Evolutionary conservation across 2,113 vertebrate genomes (phyloP).

Genomic region (Perca fluviatilis): DNA sequence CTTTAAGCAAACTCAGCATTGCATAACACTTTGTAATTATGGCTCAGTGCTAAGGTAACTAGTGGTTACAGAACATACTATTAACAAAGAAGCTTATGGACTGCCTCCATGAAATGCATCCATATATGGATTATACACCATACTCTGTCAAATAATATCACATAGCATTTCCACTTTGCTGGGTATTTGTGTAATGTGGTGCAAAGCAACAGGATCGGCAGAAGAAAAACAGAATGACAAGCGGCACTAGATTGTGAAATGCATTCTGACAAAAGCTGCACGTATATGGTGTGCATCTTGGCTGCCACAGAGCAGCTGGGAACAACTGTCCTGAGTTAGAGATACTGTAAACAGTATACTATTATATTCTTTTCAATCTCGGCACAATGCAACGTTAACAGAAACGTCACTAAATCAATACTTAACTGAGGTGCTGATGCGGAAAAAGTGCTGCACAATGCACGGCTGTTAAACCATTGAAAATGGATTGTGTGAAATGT

Average conservation of each 20-base stretch:
- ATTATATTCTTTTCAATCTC: conserved; percentile 30
- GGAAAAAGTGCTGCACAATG: conserved; percentile 16
- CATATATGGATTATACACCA: conserved; percentile 29
- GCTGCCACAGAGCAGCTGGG: conserved; percentile 43
- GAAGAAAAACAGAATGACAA: conserved; percentile 37
- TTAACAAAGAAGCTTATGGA: conserved; percentile 13
- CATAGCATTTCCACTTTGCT: conserved; percentile 42
- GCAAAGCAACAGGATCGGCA: conserved; percentile 36
- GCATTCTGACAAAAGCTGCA: conserved; percentile 53
- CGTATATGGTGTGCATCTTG: conserved; percentile 31
- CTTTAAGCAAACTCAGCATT: not conserved
- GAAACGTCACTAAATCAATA: conserved; percentile 42
- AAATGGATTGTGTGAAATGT: conserved; percentile 12
- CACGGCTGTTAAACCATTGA: not conserved
- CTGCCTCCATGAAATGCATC: conserved; percentile 36
- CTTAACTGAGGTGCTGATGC: conserved; percentile 27
- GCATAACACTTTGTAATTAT: not conserved
- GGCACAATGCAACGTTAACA: conserved; percentile 40
- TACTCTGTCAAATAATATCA: conserved; percentile 43
- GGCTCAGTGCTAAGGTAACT: conserved; percentile 12
- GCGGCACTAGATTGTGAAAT: conserved; percentile 36
- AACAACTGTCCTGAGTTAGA: conserved; percentile 22
- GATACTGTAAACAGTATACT: not conserved
- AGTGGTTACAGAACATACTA: conserved; percentile 14
- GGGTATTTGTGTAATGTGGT: conserved; percentile 44